Conservation (phyloP, 23 tunicate genomes). For the Styela clava region DNA sequence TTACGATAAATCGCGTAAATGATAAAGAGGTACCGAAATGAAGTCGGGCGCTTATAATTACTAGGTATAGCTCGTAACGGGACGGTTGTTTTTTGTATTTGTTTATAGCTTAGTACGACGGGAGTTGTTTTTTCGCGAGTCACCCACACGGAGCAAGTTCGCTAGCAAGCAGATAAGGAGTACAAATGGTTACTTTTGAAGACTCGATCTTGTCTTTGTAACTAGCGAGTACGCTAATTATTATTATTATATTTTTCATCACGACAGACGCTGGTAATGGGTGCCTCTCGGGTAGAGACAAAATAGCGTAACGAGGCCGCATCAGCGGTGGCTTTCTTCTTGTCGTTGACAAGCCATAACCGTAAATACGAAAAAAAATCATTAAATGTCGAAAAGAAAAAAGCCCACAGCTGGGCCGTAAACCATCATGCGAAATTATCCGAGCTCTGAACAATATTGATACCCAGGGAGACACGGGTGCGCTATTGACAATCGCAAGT, state of each 20-base stretch:
- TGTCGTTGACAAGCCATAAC: background rate
- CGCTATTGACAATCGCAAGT: background rate
- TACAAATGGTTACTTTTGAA: background rate
- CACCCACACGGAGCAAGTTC: no score
- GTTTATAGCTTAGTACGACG: no score
- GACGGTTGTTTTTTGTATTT: no score
- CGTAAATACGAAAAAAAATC: background rate
- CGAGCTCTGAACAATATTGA: background rate
- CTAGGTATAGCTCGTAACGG: no score
- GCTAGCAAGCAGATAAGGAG: no score
- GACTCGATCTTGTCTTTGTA: background rate
- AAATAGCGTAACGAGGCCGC: background rate
- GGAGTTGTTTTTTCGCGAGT: no score
- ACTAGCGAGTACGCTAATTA: background rate
- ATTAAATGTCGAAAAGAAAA: background rate
- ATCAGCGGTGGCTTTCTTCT: background rate
- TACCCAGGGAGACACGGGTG: background rate
- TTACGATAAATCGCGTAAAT: no score
- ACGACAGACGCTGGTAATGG: background rate
- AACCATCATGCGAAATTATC: background rate
- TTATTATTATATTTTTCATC: no score
- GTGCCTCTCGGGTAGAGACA: background rate
- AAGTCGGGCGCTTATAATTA: no score
- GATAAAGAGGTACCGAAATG: no score
- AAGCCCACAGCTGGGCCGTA: background rate